Conservation (phyloP, 2,113 vertebrate species). For the Psephotus haematonotus region DNA sequence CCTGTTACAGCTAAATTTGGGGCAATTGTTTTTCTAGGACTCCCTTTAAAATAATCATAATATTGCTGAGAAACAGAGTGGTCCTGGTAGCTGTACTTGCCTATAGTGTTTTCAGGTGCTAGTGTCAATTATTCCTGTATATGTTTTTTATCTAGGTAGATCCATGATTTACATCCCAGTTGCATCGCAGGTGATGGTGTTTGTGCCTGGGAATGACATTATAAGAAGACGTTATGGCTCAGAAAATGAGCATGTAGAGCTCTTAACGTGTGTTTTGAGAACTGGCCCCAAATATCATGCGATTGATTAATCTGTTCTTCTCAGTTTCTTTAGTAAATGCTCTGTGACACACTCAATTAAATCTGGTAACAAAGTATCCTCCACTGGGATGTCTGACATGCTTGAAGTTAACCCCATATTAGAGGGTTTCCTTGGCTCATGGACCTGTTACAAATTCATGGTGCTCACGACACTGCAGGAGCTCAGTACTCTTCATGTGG, state of each 20-base stretch:
- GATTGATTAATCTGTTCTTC: not conserved
- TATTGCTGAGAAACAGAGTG: not conserved
- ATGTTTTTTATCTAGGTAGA: not conserved
- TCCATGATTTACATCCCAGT: not conserved
- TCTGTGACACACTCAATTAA: not conserved
- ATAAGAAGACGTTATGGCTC: not conserved
- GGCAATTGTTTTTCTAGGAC: not conserved
- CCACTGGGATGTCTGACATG: not conserved
- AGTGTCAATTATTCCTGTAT: not conserved
- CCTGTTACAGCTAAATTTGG: not conserved
- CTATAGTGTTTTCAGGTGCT: not conserved
- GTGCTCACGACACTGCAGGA: not conserved
- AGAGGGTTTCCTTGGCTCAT: not conserved
- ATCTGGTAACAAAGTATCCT: not conserved
- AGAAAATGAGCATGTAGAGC: not conserved
- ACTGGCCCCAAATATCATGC: not conserved
- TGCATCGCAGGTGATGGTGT: not conserved
- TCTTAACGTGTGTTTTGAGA: not conserved
- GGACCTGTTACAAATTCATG: not conserved
- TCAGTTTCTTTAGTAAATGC: slow-evolving; percentile 18
- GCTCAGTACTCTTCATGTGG: not conserved
- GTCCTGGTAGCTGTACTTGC: not conserved
- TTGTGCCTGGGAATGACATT: not conserved
- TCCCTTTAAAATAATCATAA: not conserved
- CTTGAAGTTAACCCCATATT: not conserved